phyloP scores from a whole-genome alignment of 1,140 invertebrate species.

The Apis dorsata region DNA sequence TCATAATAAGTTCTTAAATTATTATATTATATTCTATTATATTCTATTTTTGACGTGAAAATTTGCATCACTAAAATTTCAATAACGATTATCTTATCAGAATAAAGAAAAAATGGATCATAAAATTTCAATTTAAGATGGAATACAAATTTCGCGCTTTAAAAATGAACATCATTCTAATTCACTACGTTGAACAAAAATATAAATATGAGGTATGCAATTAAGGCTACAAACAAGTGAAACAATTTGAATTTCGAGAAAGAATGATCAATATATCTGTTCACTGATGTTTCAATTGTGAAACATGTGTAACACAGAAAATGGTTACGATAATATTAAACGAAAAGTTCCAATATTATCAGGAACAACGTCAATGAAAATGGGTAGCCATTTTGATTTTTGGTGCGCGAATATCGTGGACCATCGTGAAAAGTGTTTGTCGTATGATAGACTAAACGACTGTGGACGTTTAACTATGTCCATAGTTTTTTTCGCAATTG shows the following conservation, averaged over 20 bases:
- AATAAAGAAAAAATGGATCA: neutral
- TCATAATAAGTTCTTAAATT: neutral
- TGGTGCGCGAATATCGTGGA: conserved; percentile 29
- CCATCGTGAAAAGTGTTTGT: conserved; percentile 30
- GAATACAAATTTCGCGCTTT: conserved; percentile 39
- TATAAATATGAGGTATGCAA: conserved; percentile 7
- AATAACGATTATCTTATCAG: conserved; percentile 16
- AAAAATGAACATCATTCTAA: neutral
- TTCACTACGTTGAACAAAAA: conserved; percentile 43
- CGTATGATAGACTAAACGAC: conserved; percentile 29
- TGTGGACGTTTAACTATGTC: conserved; percentile 46
- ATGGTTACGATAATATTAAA: neutral
- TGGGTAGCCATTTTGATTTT: conserved; percentile 48
- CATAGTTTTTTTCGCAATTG: conserved; percentile 30
- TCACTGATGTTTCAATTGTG: neutral
- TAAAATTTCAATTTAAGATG: neutral
- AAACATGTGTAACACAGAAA: neutral
- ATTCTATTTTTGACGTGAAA: neutral
- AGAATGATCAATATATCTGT: neutral
- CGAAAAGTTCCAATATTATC: conserved; percentile 20
- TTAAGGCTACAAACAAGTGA: neutral
- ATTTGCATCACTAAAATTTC: neutral
- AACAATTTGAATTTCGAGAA: neutral
- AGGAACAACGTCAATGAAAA: conserved; percentile 36
- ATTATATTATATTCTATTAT: too few relatives aligned